A percentile compares a stretch with the other conserved stretches of the same genome.
Conservation (phyloP, 2,888 invertebrate genomes). For the Acrobasis consociella region DNA sequence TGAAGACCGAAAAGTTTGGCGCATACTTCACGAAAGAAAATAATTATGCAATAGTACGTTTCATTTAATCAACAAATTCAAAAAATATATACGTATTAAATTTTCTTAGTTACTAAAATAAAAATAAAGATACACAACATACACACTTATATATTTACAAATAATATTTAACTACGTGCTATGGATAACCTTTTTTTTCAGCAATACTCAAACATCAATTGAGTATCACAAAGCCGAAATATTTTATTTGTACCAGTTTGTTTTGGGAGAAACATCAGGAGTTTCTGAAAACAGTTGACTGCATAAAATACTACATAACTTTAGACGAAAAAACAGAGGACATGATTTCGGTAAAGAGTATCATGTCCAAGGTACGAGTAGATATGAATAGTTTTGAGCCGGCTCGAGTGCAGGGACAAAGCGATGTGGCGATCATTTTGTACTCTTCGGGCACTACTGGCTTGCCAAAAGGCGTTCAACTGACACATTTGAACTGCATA, state of each 20-base stretch:
- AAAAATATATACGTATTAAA: no score
- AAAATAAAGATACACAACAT: no score
- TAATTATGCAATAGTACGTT: no score
- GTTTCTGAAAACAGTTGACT: slow-evolving; percentile 46
- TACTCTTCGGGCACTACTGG: slow-evolving; percentile 88
- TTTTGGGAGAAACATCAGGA: no score
- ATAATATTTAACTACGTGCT: no score
- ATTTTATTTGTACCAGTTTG: slow-evolving; percentile 85
- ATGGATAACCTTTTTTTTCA: slow-evolving; percentile 47
- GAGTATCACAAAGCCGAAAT: slow-evolving; percentile 84
- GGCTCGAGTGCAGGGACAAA: slow-evolving; percentile 63
- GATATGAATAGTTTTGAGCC: slow-evolving; percentile 63
- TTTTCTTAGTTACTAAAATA: no score
- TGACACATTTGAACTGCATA: slow-evolving; percentile 46
- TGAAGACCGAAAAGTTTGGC: no score
- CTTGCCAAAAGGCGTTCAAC: slow-evolving; percentile 85
- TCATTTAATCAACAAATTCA: no score
- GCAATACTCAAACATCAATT: slow-evolving; percentile 85
- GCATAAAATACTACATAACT: slow-evolving; percentile 49
- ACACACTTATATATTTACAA: no score
- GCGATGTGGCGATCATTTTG: slow-evolving; percentile 68
- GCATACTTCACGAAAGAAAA: no score
- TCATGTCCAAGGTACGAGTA: slow-evolving; percentile 42
- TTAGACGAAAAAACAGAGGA: slow-evolving; percentile 46
- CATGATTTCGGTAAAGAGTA: slow-evolving; percentile 43